Evolutionary conservation across 1,140 invertebrate genomes (phyloP).

Genomic region (Babylonia areolata): DNA sequence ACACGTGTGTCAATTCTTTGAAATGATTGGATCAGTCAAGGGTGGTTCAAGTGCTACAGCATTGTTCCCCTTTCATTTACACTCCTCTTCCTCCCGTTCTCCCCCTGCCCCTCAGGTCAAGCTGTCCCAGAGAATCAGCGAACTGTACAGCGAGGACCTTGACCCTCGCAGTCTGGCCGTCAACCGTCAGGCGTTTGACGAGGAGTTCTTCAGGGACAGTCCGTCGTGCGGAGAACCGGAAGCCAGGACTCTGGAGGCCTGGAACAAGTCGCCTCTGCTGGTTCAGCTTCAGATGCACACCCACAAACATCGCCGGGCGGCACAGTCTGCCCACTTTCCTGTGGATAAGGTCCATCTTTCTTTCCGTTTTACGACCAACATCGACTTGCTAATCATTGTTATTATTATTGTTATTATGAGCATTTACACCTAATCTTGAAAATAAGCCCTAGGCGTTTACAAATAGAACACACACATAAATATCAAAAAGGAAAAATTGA

Average conservation of each 20-base stretch:
- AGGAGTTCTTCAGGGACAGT: conserved; percentile 64
- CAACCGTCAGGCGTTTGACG: conserved; percentile 66
- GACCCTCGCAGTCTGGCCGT: conserved; percentile 67
- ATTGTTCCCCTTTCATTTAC: too few relatives aligned
- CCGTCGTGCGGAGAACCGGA: conserved; percentile 38
- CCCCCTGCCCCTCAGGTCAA: conserved; percentile 29
- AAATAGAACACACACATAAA: too few relatives aligned
- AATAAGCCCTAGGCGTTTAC: too few relatives aligned
- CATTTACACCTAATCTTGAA: too few relatives aligned
- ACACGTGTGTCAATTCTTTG: too few relatives aligned
- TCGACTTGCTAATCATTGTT: too few relatives aligned
- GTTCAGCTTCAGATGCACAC: conserved; percentile 71
- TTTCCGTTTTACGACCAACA: not conserved
- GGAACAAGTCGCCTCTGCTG: conserved; percentile 70
- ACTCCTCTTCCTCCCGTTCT: too few relatives aligned
- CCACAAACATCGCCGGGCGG: conserved; percentile 54
- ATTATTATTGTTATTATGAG: too few relatives aligned
- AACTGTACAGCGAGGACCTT: conserved; percentile 64
- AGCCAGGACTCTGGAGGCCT: conserved; percentile 52
- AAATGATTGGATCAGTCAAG: too few relatives aligned
- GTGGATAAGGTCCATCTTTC: conserved; percentile 47
- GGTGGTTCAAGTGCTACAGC: too few relatives aligned
- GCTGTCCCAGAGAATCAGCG: conserved; percentile 55
- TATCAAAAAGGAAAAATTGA: too few relatives aligned
- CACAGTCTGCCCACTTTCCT: conserved; percentile 57